Conservation (phyloP, 2,888 invertebrate species). For the Operophtera brumata region DNA sequence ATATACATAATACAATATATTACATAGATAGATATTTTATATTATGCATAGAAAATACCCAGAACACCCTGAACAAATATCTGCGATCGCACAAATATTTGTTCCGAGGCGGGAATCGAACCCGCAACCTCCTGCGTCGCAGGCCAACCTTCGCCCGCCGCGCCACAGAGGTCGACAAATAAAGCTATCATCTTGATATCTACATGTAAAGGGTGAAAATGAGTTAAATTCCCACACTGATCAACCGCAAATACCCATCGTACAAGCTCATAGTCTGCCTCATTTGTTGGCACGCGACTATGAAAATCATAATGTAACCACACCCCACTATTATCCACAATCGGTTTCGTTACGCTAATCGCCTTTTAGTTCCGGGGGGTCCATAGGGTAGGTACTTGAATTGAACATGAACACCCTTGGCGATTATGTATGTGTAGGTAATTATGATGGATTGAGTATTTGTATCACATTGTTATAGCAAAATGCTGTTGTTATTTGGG, state of each 20-base stretch:
- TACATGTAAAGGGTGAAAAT: constrained; percentile 11
- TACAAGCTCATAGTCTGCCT: constrained; percentile 5
- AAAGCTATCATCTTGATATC: no score
- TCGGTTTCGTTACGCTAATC: constrained; percentile 79
- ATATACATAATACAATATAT: no score
- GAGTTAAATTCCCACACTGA: constrained; percentile 20
- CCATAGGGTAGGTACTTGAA: constrained; percentile 8
- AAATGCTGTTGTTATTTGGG: neutral
- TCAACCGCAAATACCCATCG: neutral
- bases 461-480: constrained; percentile 11
- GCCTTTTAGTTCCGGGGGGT: constrained; percentile 71
- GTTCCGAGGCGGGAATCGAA: no score
- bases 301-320: constrained; percentile 44
- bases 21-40: no score
- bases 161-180: no score
- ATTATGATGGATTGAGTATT: constrained; percentile 25
- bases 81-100: no score
- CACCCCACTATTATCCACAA: constrained; percentile 75
- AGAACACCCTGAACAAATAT: no score
- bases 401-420: constrained; percentile 21
- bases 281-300: constrained; percentile 32
- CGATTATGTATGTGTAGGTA: constrained; percentile 19
- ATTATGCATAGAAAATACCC: no score
- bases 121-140: no score
- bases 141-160: no score